A percentile compares a stretch with the other conserved stretches of the same genome.
phyloP scores from a whole-genome alignment of 2,797 vertebrate species.

The Discoglossus pictus region DNA sequence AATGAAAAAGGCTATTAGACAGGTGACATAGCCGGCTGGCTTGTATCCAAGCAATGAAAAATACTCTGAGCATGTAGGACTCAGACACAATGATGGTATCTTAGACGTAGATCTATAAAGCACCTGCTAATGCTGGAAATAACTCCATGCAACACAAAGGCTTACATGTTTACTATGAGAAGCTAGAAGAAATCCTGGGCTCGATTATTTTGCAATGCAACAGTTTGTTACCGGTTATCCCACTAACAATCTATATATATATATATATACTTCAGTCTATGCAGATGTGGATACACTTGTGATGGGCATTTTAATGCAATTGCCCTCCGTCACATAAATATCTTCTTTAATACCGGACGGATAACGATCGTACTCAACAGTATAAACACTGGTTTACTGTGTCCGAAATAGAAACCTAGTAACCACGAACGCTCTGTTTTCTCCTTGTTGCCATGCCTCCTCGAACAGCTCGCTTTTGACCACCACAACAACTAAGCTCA shows the following conservation, averaged over 20 bases:
- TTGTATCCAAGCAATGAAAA: slow-evolving; percentile 24
- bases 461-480: not conserved
- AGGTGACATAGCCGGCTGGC: slow-evolving; percentile 38
- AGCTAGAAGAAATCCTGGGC: no score
- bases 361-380: not conserved
- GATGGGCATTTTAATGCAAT: no score
- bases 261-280: no score
- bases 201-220: no score
- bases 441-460: not conserved
- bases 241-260: no score
- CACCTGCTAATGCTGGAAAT: not conserved
- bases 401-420: not conserved
- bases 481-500: not conserved
- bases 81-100: not conserved
- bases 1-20: slow-evolving; percentile 44
- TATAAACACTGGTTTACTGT: not conserved
- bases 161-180: not conserved
- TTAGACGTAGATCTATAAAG: not conserved
- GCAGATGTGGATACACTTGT: no score
- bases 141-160: not conserved
- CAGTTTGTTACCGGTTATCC: no score
- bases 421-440: not conserved
- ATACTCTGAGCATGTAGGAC: slow-evolving; percentile 4
- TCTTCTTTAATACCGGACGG: not conserved
- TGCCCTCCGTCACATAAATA: not conserved